Conservation (phyloP, 2,797 vertebrate species). For the Sebastes taczanowskii region DNA sequence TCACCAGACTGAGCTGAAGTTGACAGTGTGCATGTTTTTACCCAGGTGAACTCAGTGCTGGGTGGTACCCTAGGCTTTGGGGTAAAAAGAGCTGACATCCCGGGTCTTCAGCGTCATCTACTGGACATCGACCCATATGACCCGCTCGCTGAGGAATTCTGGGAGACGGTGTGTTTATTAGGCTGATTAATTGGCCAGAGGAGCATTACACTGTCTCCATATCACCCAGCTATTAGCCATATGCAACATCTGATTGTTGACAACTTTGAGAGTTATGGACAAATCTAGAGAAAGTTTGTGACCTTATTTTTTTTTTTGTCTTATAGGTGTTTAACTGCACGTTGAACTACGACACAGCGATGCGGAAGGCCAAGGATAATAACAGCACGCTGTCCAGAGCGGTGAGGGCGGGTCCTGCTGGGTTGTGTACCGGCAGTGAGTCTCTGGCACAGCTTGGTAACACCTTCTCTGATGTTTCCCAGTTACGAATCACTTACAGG, state of each 20-base stretch:
- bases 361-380: constrained; percentile 22
- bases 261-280: neutral
- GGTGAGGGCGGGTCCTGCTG: constrained; percentile 51
- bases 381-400: constrained; percentile 56
- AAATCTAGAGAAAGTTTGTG: neutral
- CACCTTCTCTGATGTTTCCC: constrained; percentile 86
- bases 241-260: neutral
- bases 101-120: constrained; percentile 81
- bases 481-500: constrained; percentile 88
- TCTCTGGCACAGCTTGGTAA: constrained; percentile 79
- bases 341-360: constrained; percentile 66
- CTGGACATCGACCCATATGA: constrained; percentile 83
- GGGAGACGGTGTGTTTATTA: constrained; percentile 78
- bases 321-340: constrained; percentile 86
- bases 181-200: neutral
- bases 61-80: constrained; percentile 87
- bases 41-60: constrained; percentile 75
- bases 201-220: neutral
- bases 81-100: constrained; percentile 81
- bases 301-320: constrained; percentile 6
- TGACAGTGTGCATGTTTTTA: neutral
- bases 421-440: constrained; percentile 82
- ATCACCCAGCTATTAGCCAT: neutral
- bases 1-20: neutral
- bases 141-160: constrained; percentile 86